Conservation (phyloP, 2,797 vertebrate species). For the Sarcophilus harrisii region DNA sequence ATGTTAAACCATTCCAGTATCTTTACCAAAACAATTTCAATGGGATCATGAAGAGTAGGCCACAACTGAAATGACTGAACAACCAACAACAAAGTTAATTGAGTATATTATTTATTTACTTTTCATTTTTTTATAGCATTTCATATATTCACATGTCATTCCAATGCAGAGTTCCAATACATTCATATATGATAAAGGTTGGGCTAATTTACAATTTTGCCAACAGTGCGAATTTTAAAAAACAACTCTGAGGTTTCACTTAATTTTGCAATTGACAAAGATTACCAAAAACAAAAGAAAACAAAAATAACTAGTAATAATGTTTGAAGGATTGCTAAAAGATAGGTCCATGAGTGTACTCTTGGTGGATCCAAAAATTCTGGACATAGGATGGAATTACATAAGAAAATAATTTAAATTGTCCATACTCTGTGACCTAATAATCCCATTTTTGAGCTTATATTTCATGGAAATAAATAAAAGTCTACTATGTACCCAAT, state of each 20-base stretch:
- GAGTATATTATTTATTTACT: neutral
- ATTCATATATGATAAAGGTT: neutral
- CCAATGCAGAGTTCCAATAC: neutral
- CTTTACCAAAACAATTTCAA: neutral
- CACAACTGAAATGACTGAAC: neutral
- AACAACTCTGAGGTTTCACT: neutral
- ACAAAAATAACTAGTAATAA: neutral
- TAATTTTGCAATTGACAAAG: neutral
- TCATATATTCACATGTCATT: neutral
- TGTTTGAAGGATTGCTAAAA: neutral
- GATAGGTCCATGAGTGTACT: neutral
- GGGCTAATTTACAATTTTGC: neutral
- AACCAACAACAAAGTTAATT: neutral
- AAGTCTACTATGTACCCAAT: neutral
- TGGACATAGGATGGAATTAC: neutral
- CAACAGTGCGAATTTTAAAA: neutral
- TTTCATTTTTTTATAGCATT: neutral
- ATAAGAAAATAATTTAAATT: neutral
- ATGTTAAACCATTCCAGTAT: neutral
- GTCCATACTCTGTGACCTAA: neutral
- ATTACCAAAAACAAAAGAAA: neutral
- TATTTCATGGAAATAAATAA: neutral
- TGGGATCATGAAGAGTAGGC: neutral
- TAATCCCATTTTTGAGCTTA: neutral
- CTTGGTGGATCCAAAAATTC: neutral